phyloP scores from a whole-genome alignment of 2,888 invertebrate species.

The Punctoribates punctum region DNA sequence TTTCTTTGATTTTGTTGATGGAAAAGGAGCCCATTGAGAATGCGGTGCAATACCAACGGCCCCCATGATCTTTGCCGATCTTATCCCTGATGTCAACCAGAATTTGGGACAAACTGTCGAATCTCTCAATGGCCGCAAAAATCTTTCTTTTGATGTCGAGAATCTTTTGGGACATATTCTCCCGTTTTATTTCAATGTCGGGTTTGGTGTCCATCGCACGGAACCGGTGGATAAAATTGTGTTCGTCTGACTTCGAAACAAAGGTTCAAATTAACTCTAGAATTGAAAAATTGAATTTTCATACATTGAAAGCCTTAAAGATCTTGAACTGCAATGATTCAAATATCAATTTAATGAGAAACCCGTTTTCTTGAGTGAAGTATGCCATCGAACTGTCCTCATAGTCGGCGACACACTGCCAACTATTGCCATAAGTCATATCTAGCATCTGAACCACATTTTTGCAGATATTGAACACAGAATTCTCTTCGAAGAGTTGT shows the following conservation, averaged over 20 bases:
- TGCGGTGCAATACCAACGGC: not conserved
- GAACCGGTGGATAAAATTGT: not conserved
- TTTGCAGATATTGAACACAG: not conserved
- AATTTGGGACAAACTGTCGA: not conserved
- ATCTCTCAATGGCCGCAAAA: not conserved
- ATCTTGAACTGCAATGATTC: not conserved
- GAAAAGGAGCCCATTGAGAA: not conserved
- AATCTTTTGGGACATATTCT: not conserved
- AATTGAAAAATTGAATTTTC: not conserved
- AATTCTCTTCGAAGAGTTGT: not conserved
- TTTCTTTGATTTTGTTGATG: not conserved
- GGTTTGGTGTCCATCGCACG: not conserved
- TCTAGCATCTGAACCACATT: not conserved
- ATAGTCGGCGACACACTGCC: slow-evolving; percentile 7
- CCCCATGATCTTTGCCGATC: not conserved
- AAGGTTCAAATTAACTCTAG: not conserved
- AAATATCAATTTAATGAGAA: not conserved
- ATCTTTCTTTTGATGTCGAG: not conserved
- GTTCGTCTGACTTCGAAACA: not conserved
- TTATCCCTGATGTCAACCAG: not conserved
- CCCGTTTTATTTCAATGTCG: not conserved
- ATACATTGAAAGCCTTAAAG: not conserved
- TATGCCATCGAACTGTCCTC: not conserved
- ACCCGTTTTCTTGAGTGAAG: not conserved
- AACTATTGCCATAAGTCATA: not conserved